Evolutionary conservation across 2,797 vertebrate species (phyloP), one percentile per base, ranked within the genome.

Genomic region (Microctenopoma lineatum): DNA sequence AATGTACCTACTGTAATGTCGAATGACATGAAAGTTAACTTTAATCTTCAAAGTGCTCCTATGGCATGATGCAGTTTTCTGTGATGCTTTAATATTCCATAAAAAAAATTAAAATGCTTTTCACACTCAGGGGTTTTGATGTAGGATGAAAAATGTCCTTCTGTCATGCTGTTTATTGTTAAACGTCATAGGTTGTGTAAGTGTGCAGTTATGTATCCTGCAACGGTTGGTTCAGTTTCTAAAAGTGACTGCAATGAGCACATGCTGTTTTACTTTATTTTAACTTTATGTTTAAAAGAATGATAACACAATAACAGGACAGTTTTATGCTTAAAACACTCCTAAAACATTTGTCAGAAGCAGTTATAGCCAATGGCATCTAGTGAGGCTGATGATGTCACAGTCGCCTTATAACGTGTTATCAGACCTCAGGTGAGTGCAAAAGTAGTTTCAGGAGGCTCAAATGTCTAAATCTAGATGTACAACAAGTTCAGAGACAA

Each of bases 41-140:
- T 75, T 84, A 81, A 86, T 85, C 75, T 87, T 86, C 79, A 83
- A 90, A 85, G 84, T 34, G 2, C 57, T 74, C 56, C 53, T 77
- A 65, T 74, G 84, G 83, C 51, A 18, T 66, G 69, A 87, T 75
- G 66, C 62, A 62, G 69, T 84, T 88, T 84, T 75, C 52, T 69
- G 81, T 75, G 44, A 70, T 47, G 64, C 69, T 84, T 88, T 86
- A 79, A 81, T 68, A 68, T 71, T 46, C 65, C 36, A 41, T 36
- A 80, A 85, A 83, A 78, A 59, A 70, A 77, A 57, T 75, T 80
- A 61, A 80, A 68, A 78, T 70, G 75, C 64, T 77, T 86, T 78
- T 83, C 70, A 70, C 51, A 47, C 62, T 66, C 58, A 36, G 42
- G 72, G 77, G 69, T 73, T 59, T 59, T 68, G 54, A 69, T 81